Evolutionary conservation across 2,888 invertebrate species (phyloP).

Genomic region (Argyra leucocephala): DNA sequence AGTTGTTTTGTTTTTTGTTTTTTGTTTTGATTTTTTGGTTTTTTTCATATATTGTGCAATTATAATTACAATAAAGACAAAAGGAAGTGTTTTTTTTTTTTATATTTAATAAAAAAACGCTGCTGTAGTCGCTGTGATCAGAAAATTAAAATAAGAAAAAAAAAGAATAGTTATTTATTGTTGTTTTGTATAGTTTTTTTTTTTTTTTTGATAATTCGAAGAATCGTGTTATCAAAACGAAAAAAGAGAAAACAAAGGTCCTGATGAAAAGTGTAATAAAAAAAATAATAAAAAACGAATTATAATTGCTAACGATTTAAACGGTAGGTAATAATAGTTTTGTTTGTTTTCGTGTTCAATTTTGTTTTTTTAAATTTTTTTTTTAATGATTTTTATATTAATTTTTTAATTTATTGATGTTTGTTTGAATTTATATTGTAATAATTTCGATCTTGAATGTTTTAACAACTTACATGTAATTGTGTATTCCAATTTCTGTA

Average conservation of each 20-base stretch:
- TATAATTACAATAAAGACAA: background rate
- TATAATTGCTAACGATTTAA: background rate
- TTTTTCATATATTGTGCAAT: background rate
- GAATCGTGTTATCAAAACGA: background rate
- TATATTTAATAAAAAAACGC: background rate
- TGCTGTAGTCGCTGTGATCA: too few relatives aligned
- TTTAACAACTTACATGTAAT: too few relatives aligned
- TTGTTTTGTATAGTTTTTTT: background rate
- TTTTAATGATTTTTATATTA: background rate
- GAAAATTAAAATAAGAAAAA: too few relatives aligned
- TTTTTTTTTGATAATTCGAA: background rate
- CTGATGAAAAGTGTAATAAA: constrained; percentile 6
- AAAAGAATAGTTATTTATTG: too few relatives aligned
- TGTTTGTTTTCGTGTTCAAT: background rate
- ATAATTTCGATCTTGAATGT: too few relatives aligned
- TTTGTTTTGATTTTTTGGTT: too few relatives aligned
- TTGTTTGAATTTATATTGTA: too few relatives aligned
- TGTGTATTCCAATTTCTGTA: too few relatives aligned
- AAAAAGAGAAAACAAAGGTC: background rate
- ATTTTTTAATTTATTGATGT: too few relatives aligned
- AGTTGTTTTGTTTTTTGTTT: too few relatives aligned
- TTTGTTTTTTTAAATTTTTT: background rate
- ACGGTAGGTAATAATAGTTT: background rate
- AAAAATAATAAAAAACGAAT: background rate
- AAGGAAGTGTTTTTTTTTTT: background rate